Evolutionary conservation across 2,113 vertebrate genomes (phyloP), one percentile per base, ranked within the genome.

Genomic region (Cyrtonyx montezumae): DNA sequence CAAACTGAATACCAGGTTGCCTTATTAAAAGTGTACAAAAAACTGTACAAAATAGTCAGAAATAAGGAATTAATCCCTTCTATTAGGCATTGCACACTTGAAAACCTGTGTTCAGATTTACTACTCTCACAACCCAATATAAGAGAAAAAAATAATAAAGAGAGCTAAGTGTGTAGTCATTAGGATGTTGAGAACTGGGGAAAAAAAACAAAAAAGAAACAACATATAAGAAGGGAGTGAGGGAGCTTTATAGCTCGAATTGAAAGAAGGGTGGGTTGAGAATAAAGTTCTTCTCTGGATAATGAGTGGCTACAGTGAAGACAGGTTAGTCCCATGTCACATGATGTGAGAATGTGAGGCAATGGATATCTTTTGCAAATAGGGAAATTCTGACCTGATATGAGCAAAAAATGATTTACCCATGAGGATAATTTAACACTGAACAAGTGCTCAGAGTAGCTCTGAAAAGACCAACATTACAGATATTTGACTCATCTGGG

Each of bases 191-290:
- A 67, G 66, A 53, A 20, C 3, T 79, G 20, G 30, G 15, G 30
- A 79, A 10, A 67, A 92, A 79, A 40, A 40, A 40, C 9, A 40
- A 40, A 40, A 40, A 40, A 13, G 40, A 40, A 40, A 58, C 36
- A 3, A 16, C 15, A 12, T 19, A 16, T 1, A n/a, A 43, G 13
- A 32, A 55, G 6, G 2, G 6, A 8, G 4, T 37, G 7, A 43
- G 18, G 10, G 25, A 73, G 8, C 6, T 67, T 26, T 4, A 5
- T 85, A 70, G 80, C 16, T 30, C 77, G 12, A 23, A 5, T 81
- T 56, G 37, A 26, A 59, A 78, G 16, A 1, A 7, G 20, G 5
- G 6, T 6, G 28, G 18, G 17, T 63, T 51, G 43, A 79, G 25
- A 11, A 77, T 16, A 15, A 75, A 46, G 7, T 32, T 79, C 4